Conservation (phyloP, 1,140 invertebrate species). For the Hylaeus anthracinus region DNA sequence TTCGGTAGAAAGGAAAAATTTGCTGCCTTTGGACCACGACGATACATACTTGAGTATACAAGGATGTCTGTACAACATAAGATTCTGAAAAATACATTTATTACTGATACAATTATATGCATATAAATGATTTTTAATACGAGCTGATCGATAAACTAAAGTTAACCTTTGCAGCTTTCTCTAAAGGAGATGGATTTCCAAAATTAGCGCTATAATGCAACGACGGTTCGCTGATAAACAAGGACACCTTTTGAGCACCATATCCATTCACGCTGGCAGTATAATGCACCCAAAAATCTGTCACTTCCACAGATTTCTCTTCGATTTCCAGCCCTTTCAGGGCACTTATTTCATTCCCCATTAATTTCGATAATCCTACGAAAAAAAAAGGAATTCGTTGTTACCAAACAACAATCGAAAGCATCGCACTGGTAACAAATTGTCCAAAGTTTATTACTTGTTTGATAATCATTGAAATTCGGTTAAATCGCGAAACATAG, state of each 20-base stretch:
- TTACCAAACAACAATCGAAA: background rate
- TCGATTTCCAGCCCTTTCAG: conserved; percentile 87
- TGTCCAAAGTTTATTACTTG: background rate
- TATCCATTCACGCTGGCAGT: conserved; percentile 83
- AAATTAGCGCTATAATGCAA: conserved; percentile 82
- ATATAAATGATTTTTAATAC: background rate
- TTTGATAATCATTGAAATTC: background rate
- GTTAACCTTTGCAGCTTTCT: conserved; percentile 86
- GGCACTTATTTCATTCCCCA: conserved; percentile 89
- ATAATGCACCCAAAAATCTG: conserved; percentile 89
- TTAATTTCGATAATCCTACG: conserved; percentile 66
- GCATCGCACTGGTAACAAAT: background rate
- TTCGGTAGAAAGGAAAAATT: conserved; percentile 89
- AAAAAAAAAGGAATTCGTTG: background rate
- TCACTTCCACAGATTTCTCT: conserved; percentile 87
- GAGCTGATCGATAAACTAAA: conserved; percentile 16
- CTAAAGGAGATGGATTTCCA: conserved; percentile 85
- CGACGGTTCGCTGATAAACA: conserved; percentile 87
- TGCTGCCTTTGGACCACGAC: conserved; percentile 88
- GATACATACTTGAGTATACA: conserved; percentile 89
- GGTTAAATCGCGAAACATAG: background rate
- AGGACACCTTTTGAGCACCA: conserved; percentile 84
- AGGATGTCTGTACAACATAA: conserved; percentile 90
- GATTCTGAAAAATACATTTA: conserved; percentile 84
- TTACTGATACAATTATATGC: background rate